phyloP scores from a whole-genome alignment of 2,113 vertebrate species.

The Otolemur garnettii region DNA sequence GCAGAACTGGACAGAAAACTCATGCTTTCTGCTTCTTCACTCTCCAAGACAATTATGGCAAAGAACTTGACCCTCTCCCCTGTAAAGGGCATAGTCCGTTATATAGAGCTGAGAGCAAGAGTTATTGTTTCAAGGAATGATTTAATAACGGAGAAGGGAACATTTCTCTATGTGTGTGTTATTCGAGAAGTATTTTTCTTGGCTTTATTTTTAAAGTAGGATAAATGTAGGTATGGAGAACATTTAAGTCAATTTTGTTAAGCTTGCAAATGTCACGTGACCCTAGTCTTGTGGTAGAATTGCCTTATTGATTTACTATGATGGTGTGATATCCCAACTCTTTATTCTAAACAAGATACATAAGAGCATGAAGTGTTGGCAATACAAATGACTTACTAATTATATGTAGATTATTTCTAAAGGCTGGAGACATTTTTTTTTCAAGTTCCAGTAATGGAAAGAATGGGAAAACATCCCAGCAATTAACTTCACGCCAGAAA shows the following conservation, averaged over 20 bases:
- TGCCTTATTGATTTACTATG: constrained; percentile 19
- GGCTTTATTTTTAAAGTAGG: constrained; percentile 44
- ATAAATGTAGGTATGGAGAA: not conserved
- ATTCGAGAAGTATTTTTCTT: not conserved
- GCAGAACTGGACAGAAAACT: not conserved
- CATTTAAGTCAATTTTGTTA: not conserved
- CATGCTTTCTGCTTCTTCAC: not conserved
- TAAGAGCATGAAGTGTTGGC: not conserved
- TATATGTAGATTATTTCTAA: constrained; percentile 34
- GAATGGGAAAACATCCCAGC: not conserved
- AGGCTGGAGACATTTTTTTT: not conserved
- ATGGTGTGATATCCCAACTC: constrained; percentile 23
- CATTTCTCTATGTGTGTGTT: not conserved
- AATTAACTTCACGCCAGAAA: constrained; percentile 49
- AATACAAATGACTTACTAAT: constrained; percentile 38
- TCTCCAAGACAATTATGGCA: not conserved
- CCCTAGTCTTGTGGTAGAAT: not conserved
- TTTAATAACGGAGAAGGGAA: not conserved
- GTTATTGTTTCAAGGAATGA: not conserved
- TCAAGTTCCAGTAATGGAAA: constrained; percentile 37
- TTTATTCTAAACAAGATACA: constrained; percentile 49
- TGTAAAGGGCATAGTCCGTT: not conserved
- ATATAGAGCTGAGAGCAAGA: not conserved
- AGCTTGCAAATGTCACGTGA: not conserved
- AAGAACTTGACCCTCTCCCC: not conserved